Evolutionary conservation across 2,113 vertebrate species (phyloP).

Genomic region (Gila orcuttii): DNA sequence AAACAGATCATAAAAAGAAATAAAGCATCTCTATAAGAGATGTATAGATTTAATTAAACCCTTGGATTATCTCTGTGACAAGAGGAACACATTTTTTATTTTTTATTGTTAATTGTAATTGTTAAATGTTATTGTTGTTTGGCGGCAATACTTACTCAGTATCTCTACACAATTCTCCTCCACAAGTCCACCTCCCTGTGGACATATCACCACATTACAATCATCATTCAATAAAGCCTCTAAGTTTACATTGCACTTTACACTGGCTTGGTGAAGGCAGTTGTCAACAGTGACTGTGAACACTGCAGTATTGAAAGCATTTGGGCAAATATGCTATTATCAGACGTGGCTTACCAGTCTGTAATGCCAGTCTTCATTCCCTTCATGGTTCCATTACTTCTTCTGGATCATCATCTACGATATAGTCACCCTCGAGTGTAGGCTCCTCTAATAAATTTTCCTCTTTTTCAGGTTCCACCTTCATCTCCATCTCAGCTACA

Average conservation of each 20-base stretch:
- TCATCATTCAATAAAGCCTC: not conserved
- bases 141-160: conserved; percentile 45
- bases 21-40: not conserved
- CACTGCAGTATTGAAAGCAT: not conserved
- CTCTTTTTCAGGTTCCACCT: conserved; percentile 45
- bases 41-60: not conserved
- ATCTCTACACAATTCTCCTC: conserved; percentile 66
- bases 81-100: not conserved
- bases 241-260: not conserved
- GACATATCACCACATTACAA: conserved; percentile 14
- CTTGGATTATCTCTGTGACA: not conserved
- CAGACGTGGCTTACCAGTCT: not conserved
- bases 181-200: conserved; percentile 51
- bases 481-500: not conserved
- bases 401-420: conserved; percentile 9
- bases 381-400: not conserved
- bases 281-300: not conserved
- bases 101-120: not conserved
- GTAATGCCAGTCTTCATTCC: not conserved
- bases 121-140: too few relatives aligned
- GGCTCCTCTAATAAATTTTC: not conserved
- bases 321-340: not conserved
- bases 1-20: not conserved
- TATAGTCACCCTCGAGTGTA: not conserved
- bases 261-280: not conserved